Percentiles rank a stretch among this genome's conserved stretches.
Conservation (phyloP, 2,113 vertebrate genomes). For the Lophochroa leadbeateri region DNA sequence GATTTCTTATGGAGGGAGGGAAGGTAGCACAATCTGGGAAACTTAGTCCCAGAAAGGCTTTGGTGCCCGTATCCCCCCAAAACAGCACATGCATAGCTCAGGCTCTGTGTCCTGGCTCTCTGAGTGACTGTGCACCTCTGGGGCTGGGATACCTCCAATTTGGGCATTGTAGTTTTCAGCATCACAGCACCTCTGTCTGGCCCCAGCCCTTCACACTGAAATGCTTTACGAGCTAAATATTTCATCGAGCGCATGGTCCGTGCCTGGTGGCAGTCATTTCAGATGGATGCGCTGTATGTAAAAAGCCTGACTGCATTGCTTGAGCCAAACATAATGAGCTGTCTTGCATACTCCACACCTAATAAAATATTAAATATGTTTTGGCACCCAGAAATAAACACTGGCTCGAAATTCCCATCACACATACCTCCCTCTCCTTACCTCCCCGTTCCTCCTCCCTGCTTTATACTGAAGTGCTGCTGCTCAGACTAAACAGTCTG, state of each 20-base stretch:
- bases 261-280: background rate
- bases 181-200: background rate
- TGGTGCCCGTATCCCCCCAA: background rate
- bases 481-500: background rate
- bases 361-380: background rate
- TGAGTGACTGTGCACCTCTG: background rate
- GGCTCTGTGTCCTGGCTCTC: background rate
- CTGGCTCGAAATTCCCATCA: fast-evolving
- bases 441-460: background rate
- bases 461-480: background rate
- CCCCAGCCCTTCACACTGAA: background rate
- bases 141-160: background rate
- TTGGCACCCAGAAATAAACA: conserved; percentile 23
- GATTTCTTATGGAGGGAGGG: background rate
- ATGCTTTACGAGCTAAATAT: background rate
- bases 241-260: background rate
- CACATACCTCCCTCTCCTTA: background rate
- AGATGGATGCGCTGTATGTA: background rate
- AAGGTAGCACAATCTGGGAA: background rate
- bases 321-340: background rate
- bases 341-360: background rate
- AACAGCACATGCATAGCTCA: fast-evolving
- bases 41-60: background rate
- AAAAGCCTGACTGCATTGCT: background rate
- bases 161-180: background rate